These are phyloP conservation scores for Anseranas semipalmata DNA, from an alignment of 2,113 vertebrate genomes.

Conservation along the genomic window DNA sequence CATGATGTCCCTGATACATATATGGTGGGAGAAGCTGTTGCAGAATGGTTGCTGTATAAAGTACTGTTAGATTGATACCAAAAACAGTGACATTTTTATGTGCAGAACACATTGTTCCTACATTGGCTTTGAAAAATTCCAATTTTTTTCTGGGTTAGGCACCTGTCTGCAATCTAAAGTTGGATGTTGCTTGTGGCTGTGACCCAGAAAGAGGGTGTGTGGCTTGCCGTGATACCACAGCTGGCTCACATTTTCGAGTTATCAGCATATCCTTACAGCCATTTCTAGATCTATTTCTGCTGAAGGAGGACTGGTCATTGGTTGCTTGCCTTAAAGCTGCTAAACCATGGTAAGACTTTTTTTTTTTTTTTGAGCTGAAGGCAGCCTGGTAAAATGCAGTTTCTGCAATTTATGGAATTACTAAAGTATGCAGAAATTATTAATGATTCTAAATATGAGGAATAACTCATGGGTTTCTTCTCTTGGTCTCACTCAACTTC, in stretches of 20 bases:
- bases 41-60: background rate
- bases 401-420: slow-evolving; percentile 70
- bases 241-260: slow-evolving; percentile 28
- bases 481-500: slow-evolving; percentile 39
- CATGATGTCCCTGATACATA: rapidly evolving
- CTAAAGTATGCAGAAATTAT: slow-evolving; percentile 69
- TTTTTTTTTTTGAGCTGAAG: background rate
- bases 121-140: background rate
- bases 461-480: background rate
- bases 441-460: slow-evolving; percentile 52
- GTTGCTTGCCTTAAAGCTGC: background rate
- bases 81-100: background rate
- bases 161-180: background rate
- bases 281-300: slow-evolving; percentile 36
- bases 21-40: background rate
- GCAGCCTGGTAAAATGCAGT: slow-evolving; percentile 30
- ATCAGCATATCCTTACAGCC: background rate
- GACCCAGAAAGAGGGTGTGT: background rate
- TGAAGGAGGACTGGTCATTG: slow-evolving; percentile 38
- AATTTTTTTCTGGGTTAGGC: background rate
- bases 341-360: background rate
- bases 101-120: background rate
- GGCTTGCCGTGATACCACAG: background rate
- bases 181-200: background rate
- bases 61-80: background rate